Evolutionary conservation across 2,888 invertebrate species (phyloP).

Genomic region (Drosophila picticornis): DNA sequence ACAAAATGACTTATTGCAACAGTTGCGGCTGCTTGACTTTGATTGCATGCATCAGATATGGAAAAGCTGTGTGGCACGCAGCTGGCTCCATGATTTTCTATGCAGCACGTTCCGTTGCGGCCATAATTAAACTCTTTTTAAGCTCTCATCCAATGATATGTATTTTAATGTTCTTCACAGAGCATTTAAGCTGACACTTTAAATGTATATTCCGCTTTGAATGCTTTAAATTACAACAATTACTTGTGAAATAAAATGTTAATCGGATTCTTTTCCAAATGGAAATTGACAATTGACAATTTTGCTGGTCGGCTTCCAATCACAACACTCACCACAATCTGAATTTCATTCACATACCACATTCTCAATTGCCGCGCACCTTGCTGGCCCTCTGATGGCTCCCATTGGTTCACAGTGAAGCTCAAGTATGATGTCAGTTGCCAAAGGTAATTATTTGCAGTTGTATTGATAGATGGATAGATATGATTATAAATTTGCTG

Average conservation of each 20-base stretch:
- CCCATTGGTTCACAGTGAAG: not conserved
- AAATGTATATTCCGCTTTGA: not conserved
- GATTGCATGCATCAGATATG: conserved; percentile 72
- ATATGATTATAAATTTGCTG: not conserved
- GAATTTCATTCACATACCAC: not conserved
- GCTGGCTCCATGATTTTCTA: conserved; percentile 44
- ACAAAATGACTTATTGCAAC: conserved; percentile 68
- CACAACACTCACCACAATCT: not conserved
- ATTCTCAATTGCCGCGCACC: not conserved
- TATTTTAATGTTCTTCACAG: conserved; percentile 20
- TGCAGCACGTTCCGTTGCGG: conserved; percentile 36
- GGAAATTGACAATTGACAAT: not conserved
- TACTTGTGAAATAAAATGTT: not conserved
- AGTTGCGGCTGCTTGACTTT: conserved; percentile 76
- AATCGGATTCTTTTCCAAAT: conserved; percentile 35
- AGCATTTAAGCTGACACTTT: not conserved
- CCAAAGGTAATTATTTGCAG: not conserved
- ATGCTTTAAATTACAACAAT: not conserved
- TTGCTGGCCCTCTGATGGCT: not conserved
- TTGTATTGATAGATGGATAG: not conserved
- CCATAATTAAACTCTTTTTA: conserved; percentile 62
- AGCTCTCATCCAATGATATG: conserved; percentile 19
- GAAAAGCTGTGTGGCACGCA: conserved; percentile 9
- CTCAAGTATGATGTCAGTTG: not conserved
- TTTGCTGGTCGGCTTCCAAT: not conserved